Conservation (phyloP, 53 echinoderm and acorn worm genomes). For the Hippasteria phrygiana region DNA sequence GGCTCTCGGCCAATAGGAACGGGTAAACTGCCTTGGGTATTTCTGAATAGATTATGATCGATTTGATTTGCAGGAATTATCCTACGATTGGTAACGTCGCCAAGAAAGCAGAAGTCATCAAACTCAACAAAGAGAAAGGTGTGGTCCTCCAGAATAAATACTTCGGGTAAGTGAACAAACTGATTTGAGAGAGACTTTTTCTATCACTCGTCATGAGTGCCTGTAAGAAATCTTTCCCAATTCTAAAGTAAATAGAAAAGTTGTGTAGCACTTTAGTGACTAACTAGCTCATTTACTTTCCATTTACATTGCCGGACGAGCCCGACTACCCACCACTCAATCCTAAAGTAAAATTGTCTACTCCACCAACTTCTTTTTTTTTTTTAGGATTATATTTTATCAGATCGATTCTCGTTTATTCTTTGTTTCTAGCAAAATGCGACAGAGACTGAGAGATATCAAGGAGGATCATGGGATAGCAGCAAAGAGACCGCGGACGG, state of each 20-base stretch:
- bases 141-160: slow-evolving; percentile 78
- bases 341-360: background rate
- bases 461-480: background rate
- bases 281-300: no score
- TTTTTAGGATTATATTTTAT: background rate
- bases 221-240: no score
- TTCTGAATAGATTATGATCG: background rate
- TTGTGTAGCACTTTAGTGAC: no score
- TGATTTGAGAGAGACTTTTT: no score
- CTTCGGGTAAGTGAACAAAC: slow-evolving; percentile 81
- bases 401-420: background rate
- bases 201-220: no score
- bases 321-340: no score
- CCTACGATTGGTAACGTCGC: slow-evolving; percentile 77
- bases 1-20: no score
- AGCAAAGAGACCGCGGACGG: background rate
- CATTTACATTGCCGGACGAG: no score
- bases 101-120: slow-evolving; percentile 57
- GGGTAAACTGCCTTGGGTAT: no score
- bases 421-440: slow-evolving; percentile 34
- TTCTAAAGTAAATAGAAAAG: no score
- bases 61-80: slow-evolving; percentile 68
- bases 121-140: slow-evolving; percentile 64
- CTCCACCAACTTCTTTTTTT: background rate
- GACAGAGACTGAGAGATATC: background rate